Evolutionary conservation across 2,888 invertebrate species (phyloP).

Genomic region (Ormyrus nitidulus): DNA sequence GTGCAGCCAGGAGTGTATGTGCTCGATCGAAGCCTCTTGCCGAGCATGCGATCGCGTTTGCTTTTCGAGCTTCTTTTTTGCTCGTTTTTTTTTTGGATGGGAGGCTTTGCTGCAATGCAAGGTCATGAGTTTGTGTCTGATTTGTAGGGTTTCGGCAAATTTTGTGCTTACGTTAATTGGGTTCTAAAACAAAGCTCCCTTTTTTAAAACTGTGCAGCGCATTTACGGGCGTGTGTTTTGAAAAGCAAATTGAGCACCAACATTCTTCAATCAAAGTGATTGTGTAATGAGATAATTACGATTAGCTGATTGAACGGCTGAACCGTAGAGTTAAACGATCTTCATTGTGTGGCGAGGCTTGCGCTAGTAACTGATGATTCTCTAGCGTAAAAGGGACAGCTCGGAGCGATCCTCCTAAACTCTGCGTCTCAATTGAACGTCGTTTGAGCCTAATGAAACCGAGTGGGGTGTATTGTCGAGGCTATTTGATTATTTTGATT

Average conservation of each 20-base stretch:
- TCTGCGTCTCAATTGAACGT: conserved; percentile 44
- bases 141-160: too few relatives aligned
- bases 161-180: too few relatives aligned
- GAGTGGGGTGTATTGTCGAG: conserved; percentile 41
- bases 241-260: not conserved
- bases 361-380: conserved; percentile 15
- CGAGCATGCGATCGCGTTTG: too few relatives aligned
- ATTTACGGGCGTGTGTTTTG: not conserved
- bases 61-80: too few relatives aligned
- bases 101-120: too few relatives aligned
- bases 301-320: conserved; percentile 17
- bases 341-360: conserved; percentile 22
- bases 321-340: conserved; percentile 10
- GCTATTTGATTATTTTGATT: conserved; percentile 47
- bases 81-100: too few relatives aligned
- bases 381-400: conserved; percentile 48
- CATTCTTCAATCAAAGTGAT: not conserved
- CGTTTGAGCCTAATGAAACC: conserved; percentile 47
- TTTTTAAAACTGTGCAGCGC: too few relatives aligned
- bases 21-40: too few relatives aligned
- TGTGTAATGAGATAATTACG: not conserved
- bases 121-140: too few relatives aligned
- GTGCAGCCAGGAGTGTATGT: too few relatives aligned
- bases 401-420: conserved; percentile 17
- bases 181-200: too few relatives aligned